Conservation (phyloP, 2,797 vertebrate species). For the Hippocampus kuda region DNA sequence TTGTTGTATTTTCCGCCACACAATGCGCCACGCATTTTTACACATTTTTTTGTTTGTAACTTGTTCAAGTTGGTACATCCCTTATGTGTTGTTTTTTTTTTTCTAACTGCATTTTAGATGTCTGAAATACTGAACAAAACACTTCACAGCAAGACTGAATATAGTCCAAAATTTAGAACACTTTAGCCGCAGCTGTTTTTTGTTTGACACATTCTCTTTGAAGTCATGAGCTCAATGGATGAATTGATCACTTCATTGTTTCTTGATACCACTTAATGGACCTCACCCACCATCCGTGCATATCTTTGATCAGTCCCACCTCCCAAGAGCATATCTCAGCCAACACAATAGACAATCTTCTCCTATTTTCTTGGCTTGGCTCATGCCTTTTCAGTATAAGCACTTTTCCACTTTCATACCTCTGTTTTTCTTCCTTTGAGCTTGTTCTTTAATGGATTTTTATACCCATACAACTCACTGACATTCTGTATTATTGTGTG, state of each 20-base stretch:
- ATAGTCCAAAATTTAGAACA: not conserved
- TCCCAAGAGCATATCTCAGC: slow-evolving; percentile 32
- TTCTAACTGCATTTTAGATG: not conserved
- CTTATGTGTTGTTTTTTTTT: not conserved
- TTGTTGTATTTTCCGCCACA: not conserved
- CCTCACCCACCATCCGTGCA: slow-evolving; percentile 7
- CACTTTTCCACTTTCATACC: slow-evolving; percentile 21
- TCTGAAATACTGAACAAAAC: not conserved
- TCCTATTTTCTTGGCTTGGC: slow-evolving; percentile 17
- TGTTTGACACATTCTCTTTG: slow-evolving; percentile 4
- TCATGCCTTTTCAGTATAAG: slow-evolving; percentile 29
- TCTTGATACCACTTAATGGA: slow-evolving; percentile 20
- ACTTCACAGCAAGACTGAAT: not conserved
- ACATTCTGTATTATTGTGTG: not conserved
- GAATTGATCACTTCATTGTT: slow-evolving; percentile 6
- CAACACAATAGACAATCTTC: slow-evolving; percentile 31
- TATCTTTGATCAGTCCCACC: slow-evolving; percentile 34
- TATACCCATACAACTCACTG: not conserved
- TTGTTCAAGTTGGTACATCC: not conserved
- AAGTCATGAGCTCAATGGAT: not conserved
- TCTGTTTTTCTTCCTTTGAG: slow-evolving; percentile 18
- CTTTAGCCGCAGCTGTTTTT: not conserved
- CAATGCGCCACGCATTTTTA: not conserved
- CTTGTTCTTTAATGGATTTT: slow-evolving; percentile 16
- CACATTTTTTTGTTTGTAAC: no score